These are phyloP conservation scores for Spisula subtruncata DNA, from an alignment of 2,888 invertebrate species.

Conservation along the genomic window DNA sequence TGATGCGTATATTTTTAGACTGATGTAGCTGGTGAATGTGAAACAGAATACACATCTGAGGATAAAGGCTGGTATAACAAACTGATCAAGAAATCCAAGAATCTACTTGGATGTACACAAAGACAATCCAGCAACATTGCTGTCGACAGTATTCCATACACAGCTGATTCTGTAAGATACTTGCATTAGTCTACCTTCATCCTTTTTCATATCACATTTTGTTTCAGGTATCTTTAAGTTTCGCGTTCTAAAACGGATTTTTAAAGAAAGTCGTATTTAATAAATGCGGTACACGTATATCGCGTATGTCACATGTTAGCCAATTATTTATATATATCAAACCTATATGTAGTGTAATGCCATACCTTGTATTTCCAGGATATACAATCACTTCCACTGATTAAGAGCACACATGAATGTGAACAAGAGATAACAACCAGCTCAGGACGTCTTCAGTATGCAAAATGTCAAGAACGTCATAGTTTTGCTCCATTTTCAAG, in stretches of 20 bases:
- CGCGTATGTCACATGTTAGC: too few relatives aligned
- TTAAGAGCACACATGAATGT: slow-evolving; percentile 90
- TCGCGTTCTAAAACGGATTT: too few relatives aligned
- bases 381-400: slow-evolving; percentile 86
- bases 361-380: slow-evolving; percentile 65
- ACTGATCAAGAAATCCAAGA: slow-evolving; percentile 84
- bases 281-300: background rate
- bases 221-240: too few relatives aligned
- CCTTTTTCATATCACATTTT: background rate
- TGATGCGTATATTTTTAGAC: slow-evolving; percentile 85
- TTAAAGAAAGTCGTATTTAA: background rate
- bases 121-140: slow-evolving; percentile 82
- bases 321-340: too few relatives aligned
- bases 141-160: slow-evolving; percentile 85
- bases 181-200: background rate
- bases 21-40: slow-evolving; percentile 95
- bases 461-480: slow-evolving; percentile 91
- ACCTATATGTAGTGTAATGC: background rate
- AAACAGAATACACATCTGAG: slow-evolving; percentile 91
- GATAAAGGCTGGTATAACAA: slow-evolving; percentile 78
- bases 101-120: slow-evolving; percentile 84
- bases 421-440: slow-evolving; percentile 90
- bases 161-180: slow-evolving; percentile 83
- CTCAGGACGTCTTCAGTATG: slow-evolving; percentile 91
- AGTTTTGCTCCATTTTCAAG: slow-evolving; percentile 92